Base-by-base conservation (phyloP, 2,113 vertebrate species). In the Malaclemys terrapin region DNA sequence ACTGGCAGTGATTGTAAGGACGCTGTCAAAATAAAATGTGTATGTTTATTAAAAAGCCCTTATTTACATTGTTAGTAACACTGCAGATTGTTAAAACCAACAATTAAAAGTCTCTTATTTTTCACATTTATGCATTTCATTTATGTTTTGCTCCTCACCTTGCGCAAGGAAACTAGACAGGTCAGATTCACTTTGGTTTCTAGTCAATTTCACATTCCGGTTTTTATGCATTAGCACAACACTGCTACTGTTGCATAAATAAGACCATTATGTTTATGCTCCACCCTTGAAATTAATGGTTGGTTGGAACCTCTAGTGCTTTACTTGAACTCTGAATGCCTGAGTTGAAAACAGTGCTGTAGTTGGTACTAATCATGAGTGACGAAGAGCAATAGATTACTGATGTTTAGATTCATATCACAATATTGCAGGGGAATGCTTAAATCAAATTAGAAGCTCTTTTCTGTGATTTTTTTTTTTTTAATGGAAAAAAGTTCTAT, bases 341-440 rank as follows among this genome's bases (percentile, higher is more conserved):
- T 56, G 53, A 91, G 56, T 20, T 91, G 52, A 89, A 82, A 93
- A 86, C 35, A 75, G 50, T 78, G 14, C 45, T 56, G 27, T 35
- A 82, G 13, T 82, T 93, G 84, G 25, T 90, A 76, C 89, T 93
- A 82, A 88, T 75, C 17, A 82, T 24, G 29, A 95, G 4, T 62
- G 38, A 89, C 56, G 80, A 94, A 49, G 25, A 89, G 3, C 16
- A 10, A 12, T 54, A 42, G 53, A 42, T 38, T 82, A 17, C 14
- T 13, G 85, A 85, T 86, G 3, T 5, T 92, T 24, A 13, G n/a
- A 10, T 72, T 89, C 0, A 0, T 59, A 45, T 47, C 24, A 50
- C 4, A 62, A 4, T 3, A 54, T 20, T 56, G 5, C 22, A 19
- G 11, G 12, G 81, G 3, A 94, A 72, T 12, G 25, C 8, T 49